Conservation (phyloP, 30 jellyfish, hydroid and myxozoan species). For the Morbakka virulenta region DNA sequence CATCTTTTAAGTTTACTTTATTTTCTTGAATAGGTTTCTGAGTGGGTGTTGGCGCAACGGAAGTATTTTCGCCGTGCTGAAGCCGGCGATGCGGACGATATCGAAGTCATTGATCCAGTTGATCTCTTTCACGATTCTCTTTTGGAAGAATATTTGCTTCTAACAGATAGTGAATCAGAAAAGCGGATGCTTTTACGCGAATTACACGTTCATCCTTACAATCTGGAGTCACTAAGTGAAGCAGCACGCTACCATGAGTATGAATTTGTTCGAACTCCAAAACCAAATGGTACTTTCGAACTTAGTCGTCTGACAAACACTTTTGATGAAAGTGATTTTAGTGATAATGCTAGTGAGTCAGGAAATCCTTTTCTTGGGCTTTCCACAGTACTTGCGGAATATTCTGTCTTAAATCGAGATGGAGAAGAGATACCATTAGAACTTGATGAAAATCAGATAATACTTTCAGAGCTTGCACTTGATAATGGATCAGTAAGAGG, state of each 20-base stretch:
- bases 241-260: constrained; percentile 55
- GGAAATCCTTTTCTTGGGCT: constrained; percentile 62
- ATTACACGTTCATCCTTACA: constrained; percentile 60
- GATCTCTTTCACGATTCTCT: constrained; percentile 92
- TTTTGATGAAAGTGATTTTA: background rate
- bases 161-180: constrained; percentile 80
- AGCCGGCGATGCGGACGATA: constrained; percentile 68
- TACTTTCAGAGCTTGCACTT: background rate
- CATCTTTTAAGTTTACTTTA: too few species aligned
- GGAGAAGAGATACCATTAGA: constrained; percentile 52
- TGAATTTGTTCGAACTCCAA: constrained; percentile 77
- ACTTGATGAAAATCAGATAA: background rate
- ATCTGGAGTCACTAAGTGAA: constrained; percentile 70
- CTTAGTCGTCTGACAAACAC: constrained; percentile 26
- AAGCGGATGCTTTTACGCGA: constrained; percentile 84
- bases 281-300: constrained; percentile 46
- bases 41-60: constrained; percentile 94
- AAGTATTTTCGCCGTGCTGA: constrained; percentile 63
- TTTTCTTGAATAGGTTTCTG: constrained; percentile 64
- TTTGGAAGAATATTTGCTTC: constrained; percentile 75
- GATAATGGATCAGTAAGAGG: background rate
- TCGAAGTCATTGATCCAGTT: constrained; percentile 97
- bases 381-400: constrained; percentile 60
- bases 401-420: constrained; percentile 68
- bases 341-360: background rate